A percentile compares a stretch with the other conserved stretches of the same genome.
phyloP scores from a whole-genome alignment of 2,797 vertebrate genomes.

The Geotrypetes seraphini region DNA sequence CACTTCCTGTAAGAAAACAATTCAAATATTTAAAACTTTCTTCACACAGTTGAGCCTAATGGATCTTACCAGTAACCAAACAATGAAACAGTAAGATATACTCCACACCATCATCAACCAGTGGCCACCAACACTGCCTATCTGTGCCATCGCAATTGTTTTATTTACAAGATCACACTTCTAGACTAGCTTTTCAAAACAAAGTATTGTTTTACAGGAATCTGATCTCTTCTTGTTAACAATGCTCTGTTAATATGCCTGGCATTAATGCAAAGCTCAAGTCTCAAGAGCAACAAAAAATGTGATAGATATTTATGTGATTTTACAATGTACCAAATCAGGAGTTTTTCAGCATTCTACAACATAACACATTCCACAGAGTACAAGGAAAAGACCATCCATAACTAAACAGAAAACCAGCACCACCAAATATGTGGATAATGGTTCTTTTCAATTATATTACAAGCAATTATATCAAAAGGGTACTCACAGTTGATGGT shows the following conservation, averaged over 20 bases:
- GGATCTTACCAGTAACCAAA: too few species aligned
- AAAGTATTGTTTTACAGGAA: conserved; percentile 39
- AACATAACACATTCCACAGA: conserved; percentile 6
- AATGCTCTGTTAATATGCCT: conserved; percentile 48
- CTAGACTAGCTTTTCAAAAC: conserved; percentile 30
- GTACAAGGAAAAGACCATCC: too few species aligned
- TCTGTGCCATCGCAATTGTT: conserved; percentile 28
- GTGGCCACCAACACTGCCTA: conserved; percentile 20
- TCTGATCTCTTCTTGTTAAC: conserved; percentile 31
- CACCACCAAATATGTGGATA: too few species aligned
- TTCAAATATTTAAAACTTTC: too few species aligned
- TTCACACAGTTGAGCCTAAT: too few species aligned
- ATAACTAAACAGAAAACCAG: too few species aligned
- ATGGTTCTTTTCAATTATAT: too few species aligned
- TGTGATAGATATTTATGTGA: conserved; percentile 21
- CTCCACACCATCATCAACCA: too few species aligned
- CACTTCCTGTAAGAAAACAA: too few species aligned
- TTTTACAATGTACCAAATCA: conserved; percentile 32
- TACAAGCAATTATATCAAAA: too few species aligned
- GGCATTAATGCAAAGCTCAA: conserved; percentile 43
- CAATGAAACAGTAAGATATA: too few species aligned
- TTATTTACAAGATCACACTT: conserved; percentile 14
- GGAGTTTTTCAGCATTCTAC: conserved; percentile 20
- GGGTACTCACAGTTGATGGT: too few species aligned
- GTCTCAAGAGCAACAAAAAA: conserved; percentile 38